Base-by-base conservation (phyloP, 2,797 vertebrate genomes). In the Oophaga sylvatica region DNA sequence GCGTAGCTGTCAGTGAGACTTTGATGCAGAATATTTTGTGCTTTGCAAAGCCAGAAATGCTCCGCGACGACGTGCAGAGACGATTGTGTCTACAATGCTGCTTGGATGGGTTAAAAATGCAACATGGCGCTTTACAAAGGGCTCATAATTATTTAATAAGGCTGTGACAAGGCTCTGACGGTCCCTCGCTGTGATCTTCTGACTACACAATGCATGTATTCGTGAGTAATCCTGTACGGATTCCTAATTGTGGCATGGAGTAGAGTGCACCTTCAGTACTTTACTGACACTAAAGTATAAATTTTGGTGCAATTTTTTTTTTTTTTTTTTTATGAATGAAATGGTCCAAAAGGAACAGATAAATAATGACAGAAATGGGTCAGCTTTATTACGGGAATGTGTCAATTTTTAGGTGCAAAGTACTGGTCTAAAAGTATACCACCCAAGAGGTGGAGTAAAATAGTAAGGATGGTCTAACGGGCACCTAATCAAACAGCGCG, bases 71-170 rank as follows among this genome's bases (percentile, higher is more conserved):
- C 22, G 22, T 16, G 5, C 78, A 31, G 17, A 10, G 29, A 26
- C 3, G 9, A 41, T 31, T 11, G 5, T 35, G 26, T 35, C 57
- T 60, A 22, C 10, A 62, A 41, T 35, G 5, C 57, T 20, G 20
- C 70, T 3, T 80, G 29, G 29, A 29, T 35, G 57, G 57, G 78
- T 20, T 60, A 80, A 80, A 60, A 60, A 60, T 62, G 35, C 8
- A 41, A 22, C 76, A 78, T 31, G 26, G 5, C 3, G 12, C 48
- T 15, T 41, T 57, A 62, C 8, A 80, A 20, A 22, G 57, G 26
- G 22, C 56, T 80, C 17, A 35, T 62, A 31, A 80, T 80, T 80
- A 77, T 80, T 79, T 41, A 80, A 80, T 80, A 22, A 80, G 56
- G 22, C 29, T 19, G 29, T 60, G 56, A 35, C 78, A 80, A 79